Evolutionary conservation across 2,113 vertebrate species (phyloP).

Genomic region (Cepphus grylle): DNA sequence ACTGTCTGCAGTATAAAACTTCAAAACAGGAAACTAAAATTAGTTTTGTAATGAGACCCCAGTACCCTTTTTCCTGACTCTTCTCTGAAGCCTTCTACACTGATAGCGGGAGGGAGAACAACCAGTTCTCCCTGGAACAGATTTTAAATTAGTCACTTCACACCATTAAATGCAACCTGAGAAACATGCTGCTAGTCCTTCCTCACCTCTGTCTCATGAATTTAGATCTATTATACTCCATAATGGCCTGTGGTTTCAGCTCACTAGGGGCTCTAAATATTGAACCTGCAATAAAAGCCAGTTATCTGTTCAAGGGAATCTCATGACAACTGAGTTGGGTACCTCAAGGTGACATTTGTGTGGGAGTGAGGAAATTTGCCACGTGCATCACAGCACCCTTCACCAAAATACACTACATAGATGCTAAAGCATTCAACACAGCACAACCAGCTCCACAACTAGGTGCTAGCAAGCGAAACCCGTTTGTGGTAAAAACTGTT

Average conservation of each 20-base stretch:
- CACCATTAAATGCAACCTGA: neutral
- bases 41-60: neutral
- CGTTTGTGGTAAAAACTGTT: neutral
- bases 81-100: neutral
- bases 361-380: neutral
- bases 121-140: neutral
- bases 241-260: neutral
- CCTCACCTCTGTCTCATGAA: neutral
- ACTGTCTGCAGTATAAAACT: neutral
- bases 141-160: constrained; percentile 18
- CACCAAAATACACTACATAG: neutral
- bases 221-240: neutral
- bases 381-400: neutral
- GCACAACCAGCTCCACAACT: neutral
- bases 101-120: neutral
- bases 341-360: neutral
- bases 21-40: neutral
- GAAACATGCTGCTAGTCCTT: neutral
- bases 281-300: neutral
- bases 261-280: neutral
- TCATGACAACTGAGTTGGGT: neutral
- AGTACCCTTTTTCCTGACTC: neutral
- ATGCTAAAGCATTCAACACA: neutral
- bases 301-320: neutral
- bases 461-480: neutral